These are phyloP conservation scores for Zonotrichia albicollis DNA, from an alignment of 2,797 vertebrate species.

Conservation along the genomic window DNA sequence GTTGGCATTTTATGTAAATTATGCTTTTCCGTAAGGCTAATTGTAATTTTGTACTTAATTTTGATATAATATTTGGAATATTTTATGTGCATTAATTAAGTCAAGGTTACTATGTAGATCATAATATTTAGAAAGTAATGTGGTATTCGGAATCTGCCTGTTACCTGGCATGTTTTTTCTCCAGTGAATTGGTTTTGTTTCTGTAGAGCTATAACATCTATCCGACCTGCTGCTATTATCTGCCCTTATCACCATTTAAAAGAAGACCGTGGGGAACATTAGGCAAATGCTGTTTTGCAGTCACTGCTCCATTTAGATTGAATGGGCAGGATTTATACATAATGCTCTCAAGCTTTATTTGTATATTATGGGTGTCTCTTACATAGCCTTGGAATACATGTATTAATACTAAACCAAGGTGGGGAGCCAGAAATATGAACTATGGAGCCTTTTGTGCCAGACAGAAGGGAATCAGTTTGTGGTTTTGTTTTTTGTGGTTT, in stretches of 20 bases:
- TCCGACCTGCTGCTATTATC: neutral
- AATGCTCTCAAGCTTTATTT: neutral
- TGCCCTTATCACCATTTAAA: neutral
- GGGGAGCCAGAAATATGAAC: neutral
- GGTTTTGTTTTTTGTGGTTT: neutral
- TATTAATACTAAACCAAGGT: neutral
- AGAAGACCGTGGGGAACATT: neutral
- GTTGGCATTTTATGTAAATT: neutral
- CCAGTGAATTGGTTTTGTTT: neutral
- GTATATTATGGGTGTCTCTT: neutral
- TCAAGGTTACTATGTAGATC: neutral
- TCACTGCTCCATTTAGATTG: neutral
- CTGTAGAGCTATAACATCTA: neutral
- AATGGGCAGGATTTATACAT: neutral
- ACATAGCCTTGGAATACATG: neutral
- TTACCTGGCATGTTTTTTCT: neutral
- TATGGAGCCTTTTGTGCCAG: neutral
- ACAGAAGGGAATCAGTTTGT: neutral
- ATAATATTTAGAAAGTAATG: neutral
- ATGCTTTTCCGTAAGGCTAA: neutral
- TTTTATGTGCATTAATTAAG: neutral
- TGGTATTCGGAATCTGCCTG: neutral
- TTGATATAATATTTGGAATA: neutral
- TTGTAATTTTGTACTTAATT: neutral
- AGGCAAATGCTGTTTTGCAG: neutral